A percentile compares a stretch with the other conserved stretches of the same genome.
phyloP scores from a whole-genome alignment of 2,888 invertebrate genomes.

The Dynastes tityus region DNA sequence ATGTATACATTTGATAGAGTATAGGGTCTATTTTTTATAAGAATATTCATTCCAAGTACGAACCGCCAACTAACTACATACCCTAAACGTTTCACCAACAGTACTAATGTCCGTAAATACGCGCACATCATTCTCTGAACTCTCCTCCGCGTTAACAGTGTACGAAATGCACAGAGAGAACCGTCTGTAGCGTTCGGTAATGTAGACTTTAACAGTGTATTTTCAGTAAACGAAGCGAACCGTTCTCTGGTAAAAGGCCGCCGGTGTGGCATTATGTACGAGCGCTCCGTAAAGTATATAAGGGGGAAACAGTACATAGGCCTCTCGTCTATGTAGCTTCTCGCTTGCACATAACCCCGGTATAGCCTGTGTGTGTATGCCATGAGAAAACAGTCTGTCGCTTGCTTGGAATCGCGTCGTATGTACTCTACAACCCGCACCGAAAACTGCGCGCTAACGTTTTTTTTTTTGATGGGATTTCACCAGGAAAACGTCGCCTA shows the following conservation, averaged over 20 bases:
- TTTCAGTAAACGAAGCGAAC: conserved; percentile 45
- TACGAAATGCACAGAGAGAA: conserved; percentile 12
- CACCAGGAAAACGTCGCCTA: conserved; percentile 20
- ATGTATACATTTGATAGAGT: no score
- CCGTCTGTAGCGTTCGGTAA: background rate
- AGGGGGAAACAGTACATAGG: conserved; percentile 68
- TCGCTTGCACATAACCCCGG: conserved; percentile 65
- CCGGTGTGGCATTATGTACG: conserved; percentile 63
- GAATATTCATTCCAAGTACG: no score
- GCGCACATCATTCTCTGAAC: background rate
- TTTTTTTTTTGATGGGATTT: background rate
- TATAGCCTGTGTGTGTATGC: conserved; percentile 56
- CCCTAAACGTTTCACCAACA: no score
- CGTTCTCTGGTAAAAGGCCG: conserved; percentile 51
- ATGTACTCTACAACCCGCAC: conserved; percentile 13
- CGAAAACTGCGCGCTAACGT: conserved; percentile 32
- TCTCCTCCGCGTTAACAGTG: conserved; percentile 13
- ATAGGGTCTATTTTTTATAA: no score
- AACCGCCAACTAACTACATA: no score
- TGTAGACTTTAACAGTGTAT: conserved; percentile 52
- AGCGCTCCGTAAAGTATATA: conserved; percentile 62
- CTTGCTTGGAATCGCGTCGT: conserved; percentile 50
- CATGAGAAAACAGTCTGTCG: conserved; percentile 53
- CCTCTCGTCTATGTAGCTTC: conserved; percentile 64
- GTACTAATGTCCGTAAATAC: no score